Conservation (phyloP, 2,113 vertebrate species). For the Otocyon megalotis region DNA sequence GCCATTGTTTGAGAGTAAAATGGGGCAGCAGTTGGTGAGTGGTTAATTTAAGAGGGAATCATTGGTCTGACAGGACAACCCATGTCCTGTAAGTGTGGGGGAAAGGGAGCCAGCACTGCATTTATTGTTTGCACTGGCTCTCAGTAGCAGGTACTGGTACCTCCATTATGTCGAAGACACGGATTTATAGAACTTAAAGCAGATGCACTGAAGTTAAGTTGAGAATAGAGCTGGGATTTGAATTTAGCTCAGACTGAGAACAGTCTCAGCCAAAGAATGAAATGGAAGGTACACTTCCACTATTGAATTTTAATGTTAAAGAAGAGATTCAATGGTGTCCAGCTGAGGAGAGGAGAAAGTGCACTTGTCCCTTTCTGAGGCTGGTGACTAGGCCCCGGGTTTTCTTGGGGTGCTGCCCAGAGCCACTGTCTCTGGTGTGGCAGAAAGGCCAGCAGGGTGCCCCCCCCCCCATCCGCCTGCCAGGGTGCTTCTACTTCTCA, state of each 20-base stretch:
- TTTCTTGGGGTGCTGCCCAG: not conserved
- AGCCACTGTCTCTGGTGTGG: not conserved
- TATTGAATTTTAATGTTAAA: not conserved
- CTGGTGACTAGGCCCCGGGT: not conserved
- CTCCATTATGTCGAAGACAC: not conserved
- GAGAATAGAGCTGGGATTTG: not conserved
- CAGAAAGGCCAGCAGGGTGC: not conserved
- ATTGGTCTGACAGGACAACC: slow-evolving; percentile 61
- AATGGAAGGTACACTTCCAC: too few relatives aligned
- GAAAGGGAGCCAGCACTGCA: not conserved
- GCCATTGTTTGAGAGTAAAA: slow-evolving; percentile 55
- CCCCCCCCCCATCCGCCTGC: too few relatives aligned
- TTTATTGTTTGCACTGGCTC: slow-evolving; percentile 12
- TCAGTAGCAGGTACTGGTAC: not conserved
- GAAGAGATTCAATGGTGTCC: not conserved
- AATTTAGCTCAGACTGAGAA: not conserved
- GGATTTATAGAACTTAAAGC: not conserved
- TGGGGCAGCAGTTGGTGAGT: slow-evolving; percentile 62
- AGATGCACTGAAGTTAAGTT: not conserved
- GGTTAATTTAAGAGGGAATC: slow-evolving; percentile 61
- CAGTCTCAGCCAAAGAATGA: too few relatives aligned
- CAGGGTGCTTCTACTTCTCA: not conserved
- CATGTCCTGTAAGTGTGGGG: not conserved
- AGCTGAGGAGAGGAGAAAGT: not conserved
- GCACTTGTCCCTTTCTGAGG: fast-evolving